Conservation (phyloP, 2,888 invertebrate species). For the Ametastegia equiseti region DNA sequence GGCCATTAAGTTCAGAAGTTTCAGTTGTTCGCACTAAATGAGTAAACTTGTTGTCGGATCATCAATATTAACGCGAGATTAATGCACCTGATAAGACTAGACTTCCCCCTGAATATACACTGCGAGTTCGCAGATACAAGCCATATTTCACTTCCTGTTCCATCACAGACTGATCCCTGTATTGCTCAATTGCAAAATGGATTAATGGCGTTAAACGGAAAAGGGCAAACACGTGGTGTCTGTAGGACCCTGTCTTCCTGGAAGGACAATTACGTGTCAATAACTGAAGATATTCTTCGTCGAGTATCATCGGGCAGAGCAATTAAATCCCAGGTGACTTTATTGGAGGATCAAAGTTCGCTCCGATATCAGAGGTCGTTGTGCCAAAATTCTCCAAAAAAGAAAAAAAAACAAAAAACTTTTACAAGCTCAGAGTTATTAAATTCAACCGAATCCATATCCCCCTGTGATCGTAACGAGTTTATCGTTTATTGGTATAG, state of each 20-base stretch:
- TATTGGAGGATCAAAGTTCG: not conserved
- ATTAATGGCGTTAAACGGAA: not conserved
- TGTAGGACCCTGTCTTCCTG: not conserved
- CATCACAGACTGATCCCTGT: not conserved
- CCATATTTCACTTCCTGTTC: not conserved
- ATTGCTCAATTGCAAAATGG: conserved; percentile 8
- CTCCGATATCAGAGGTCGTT: not conserved
- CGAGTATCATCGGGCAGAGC: not conserved
- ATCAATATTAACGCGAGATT: not conserved
- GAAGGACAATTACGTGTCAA: not conserved
- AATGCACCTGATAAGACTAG: not conserved
- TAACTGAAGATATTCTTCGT: not conserved
- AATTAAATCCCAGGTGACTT: not conserved
- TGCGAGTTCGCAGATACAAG: not conserved
- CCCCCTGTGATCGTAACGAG: not conserved
- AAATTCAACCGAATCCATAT: not conserved
- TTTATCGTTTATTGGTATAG: too few relatives aligned
- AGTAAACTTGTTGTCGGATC: conserved; percentile 19
- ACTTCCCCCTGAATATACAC: not conserved
- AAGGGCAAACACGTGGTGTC: not conserved
- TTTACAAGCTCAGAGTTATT: conserved; percentile 11
- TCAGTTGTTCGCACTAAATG: not conserved
- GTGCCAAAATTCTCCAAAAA: not conserved
- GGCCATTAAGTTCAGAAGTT: conserved; percentile 16
- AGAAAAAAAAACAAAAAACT: not conserved